Evolutionary conservation across 2,888 invertebrate genomes (phyloP).

Genomic region (Caenorhabditis japonica): DNA sequence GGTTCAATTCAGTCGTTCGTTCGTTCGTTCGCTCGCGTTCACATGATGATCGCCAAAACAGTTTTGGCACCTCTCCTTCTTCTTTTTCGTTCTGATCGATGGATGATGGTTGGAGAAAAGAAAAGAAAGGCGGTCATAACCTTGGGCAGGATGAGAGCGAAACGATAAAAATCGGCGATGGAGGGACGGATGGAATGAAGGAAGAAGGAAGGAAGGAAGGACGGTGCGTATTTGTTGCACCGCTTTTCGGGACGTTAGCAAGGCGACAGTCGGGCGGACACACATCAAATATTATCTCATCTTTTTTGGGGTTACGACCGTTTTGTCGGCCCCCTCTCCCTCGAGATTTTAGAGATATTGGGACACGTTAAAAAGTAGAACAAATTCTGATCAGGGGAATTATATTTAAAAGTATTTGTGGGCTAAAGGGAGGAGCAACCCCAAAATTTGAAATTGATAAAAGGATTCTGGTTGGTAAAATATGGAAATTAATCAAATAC

Average conservation of each 20-base stretch:
- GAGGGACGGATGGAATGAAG: no score
- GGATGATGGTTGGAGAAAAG: conserved; percentile 21
- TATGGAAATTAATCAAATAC: no score
- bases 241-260: conserved; percentile 43
- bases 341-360: no score
- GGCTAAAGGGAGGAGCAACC: no score
- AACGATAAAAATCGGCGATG: conserved; percentile 44
- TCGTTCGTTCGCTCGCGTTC: conserved; percentile 33
- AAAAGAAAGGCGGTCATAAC: conserved; percentile 51
- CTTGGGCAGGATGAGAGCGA: conserved; percentile 49
- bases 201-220: no score
- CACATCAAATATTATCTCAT: conserved; percentile 38
- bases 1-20: conserved; percentile 12
- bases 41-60: conserved; percentile 35
- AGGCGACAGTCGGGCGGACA: not conserved
- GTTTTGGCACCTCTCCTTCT: conserved; percentile 39
- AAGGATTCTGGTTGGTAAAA: no score
- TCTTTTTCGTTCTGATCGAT: not conserved
- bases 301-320: not conserved
- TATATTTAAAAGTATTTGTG: no score
- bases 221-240: conserved; percentile 26
- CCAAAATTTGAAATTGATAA: no score
- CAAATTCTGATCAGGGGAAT: no score
- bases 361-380: no score
- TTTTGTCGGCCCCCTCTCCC: no score